These are phyloP conservation scores for Eilema caniola DNA, from an alignment of 2,888 invertebrate species.

Conservation along the genomic window DNA sequence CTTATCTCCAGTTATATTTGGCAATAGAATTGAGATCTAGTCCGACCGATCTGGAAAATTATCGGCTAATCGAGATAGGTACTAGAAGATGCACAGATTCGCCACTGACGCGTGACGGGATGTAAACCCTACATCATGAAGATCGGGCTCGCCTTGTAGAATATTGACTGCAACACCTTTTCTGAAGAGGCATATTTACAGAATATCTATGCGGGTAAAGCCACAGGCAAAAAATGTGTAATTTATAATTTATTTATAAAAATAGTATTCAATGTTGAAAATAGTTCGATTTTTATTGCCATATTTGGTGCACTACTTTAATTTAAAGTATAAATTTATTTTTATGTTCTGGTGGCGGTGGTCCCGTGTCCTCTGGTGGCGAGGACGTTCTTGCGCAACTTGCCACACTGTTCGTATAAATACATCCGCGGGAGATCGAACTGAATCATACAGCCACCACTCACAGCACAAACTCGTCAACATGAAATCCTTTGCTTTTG, in stretches of 20 bases:
- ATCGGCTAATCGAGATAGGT: too few relatives aligned
- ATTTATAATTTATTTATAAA: neutral
- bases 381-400: neutral
- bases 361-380: neutral
- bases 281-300: neutral
- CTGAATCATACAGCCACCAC: slow-evolving; percentile 27
- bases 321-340: neutral
- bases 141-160: too few relatives aligned
- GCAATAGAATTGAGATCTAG: neutral
- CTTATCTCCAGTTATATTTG: neutral
- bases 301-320: neutral
- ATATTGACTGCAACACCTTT: too few relatives aligned
- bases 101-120: too few relatives aligned
- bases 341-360: neutral
- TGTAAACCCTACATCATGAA: too few relatives aligned
- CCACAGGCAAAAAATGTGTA: too few relatives aligned
- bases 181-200: too few relatives aligned
- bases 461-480: slow-evolving; percentile 21
- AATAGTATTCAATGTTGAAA: neutral
- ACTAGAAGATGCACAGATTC: too few relatives aligned
- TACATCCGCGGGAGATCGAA: neutral
- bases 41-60: neutral
- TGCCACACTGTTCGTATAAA: neutral
- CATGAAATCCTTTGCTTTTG: slow-evolving; percentile 45
- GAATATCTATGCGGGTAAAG: too few relatives aligned